Percentiles rank a stretch among this genome's conserved stretches.
Evolutionary conservation across 2,888 invertebrate species (phyloP).

Genomic region (Omphaloscelis lunosa): DNA sequence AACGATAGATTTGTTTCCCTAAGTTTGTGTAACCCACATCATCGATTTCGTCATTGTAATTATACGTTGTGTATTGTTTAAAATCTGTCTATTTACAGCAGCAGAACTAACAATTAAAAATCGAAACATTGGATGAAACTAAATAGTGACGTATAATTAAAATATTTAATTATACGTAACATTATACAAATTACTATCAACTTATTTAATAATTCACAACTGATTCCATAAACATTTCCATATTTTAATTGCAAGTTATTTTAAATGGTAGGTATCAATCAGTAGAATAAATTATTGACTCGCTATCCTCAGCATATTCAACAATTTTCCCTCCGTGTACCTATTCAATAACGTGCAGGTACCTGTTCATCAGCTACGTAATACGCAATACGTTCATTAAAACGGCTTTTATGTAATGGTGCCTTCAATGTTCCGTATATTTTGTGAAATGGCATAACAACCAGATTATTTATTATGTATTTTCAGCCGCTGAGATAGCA

Average conservation of each 20-base stretch:
- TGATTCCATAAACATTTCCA: not conserved
- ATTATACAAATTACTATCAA: too few relatives aligned
- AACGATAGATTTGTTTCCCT: too few relatives aligned
- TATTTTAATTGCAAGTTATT: not conserved
- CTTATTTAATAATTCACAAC: not conserved
- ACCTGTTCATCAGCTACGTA: slow-evolving; percentile 2
- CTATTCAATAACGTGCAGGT: not conserved
- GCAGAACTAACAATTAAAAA: not conserved
- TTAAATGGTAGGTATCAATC: too few relatives aligned
- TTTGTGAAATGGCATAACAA: slow-evolving; percentile 4
- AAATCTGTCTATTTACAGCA: not conserved
- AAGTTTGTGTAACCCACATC: not conserved
- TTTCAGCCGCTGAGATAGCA: slow-evolving; percentile 83
- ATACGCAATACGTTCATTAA: not conserved
- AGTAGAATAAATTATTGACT: not conserved
- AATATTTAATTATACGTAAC: too few relatives aligned
- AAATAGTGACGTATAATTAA: too few relatives aligned
- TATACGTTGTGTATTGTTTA: too few relatives aligned
- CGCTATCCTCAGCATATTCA: not conserved
- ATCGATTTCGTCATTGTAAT: not conserved
- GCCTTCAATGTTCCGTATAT: not conserved
- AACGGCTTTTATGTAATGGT: not conserved
- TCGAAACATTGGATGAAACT: too few relatives aligned
- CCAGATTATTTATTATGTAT: slow-evolving; percentile 1
- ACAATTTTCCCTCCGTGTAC: not conserved